Base-by-base conservation (phyloP, 2,888 invertebrate genomes). In the Eudemis profundana region DNA sequence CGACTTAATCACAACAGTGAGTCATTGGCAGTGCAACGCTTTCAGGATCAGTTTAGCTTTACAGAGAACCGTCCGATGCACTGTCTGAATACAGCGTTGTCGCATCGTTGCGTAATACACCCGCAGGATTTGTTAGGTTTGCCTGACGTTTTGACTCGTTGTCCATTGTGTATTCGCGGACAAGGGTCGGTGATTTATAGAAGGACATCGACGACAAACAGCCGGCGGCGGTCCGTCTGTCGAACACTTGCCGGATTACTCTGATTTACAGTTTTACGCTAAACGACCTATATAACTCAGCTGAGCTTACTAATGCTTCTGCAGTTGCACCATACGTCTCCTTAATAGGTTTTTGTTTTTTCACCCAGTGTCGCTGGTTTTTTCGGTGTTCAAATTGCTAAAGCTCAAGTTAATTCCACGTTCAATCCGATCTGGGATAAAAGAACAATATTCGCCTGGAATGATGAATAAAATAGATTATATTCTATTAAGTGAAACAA, bases 111-210 rank as follows among this genome's bases (percentile, higher is more conserved):
- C 47, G 51, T 65, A 65, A 50, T 38, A 64, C 38, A 47, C 21
- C 59, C 27, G 29, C 56, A 63, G 49, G 66, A 63, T 60, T 60
- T 29, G 59, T 65, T 61, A 70, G 69, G 69, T 72, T 67, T 59
- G 70, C 66, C 70, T 72, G 81, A 79, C 78, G 78, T 80, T 81
- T 77, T 78, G 80, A 78, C 78, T 79, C 69, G 57, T 69, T 76
- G 76, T 74, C 77, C 75, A 74, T 74, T 76, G 77, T 88, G 85
- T 81, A 80, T 79, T 79, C 76, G 73, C 73, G 75, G 86, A 88
- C 86, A 81, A 87, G 89, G 90, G 89, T 89, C 75, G 73, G 78
- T 85, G 85, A 89, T 89, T 89, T 88, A 87, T 84, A 75, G 77
- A 71, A 75, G 79, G 79, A 79, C 83, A 84, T 83, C 79, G 80